Percentiles rank a stretch among this genome's conserved stretches.
Evolutionary conservation across 1,140 invertebrate genomes (phyloP).

Genomic region (Drosophila takahashii): DNA sequence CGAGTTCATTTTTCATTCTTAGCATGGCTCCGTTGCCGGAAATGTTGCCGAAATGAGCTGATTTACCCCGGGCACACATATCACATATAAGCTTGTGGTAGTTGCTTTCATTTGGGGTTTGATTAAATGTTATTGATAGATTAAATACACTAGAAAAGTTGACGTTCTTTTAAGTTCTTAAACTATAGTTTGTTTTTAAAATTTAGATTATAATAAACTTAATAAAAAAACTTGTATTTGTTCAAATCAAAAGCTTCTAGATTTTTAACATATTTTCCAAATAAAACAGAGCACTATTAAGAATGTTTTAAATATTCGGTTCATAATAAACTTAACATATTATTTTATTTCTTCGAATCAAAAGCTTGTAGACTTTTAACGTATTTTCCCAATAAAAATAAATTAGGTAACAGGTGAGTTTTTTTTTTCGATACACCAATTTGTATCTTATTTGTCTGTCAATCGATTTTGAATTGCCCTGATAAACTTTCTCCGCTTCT

Average conservation of each 20-base stretch:
- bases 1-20: conserved; percentile 80
- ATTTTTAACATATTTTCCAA: no score
- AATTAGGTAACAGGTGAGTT: no score
- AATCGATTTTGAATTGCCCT: conserved; percentile 50
- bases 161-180: not conserved
- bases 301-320: no score
- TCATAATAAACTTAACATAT: no score
- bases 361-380: no score
- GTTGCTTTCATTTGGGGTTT: conserved; percentile 45
- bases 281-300: no score
- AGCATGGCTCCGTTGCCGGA: conserved; percentile 77
- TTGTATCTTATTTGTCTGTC: conserved; percentile 14
- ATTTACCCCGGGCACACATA: conserved; percentile 50
- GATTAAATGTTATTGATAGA: conserved; percentile 72
- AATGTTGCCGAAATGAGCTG: conserved; percentile 80
- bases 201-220: no score
- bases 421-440: not conserved
- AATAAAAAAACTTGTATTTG: no score
- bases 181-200: no score
- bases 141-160: conserved; percentile 4
- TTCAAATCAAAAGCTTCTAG: no score
- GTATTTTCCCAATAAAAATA: no score
- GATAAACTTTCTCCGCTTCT: not conserved
- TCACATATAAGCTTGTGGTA: conserved; percentile 41
- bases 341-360: no score